Evolutionary conservation across 2,797 vertebrate genomes (phyloP).

Genomic region (Erethizon dorsatum): DNA sequence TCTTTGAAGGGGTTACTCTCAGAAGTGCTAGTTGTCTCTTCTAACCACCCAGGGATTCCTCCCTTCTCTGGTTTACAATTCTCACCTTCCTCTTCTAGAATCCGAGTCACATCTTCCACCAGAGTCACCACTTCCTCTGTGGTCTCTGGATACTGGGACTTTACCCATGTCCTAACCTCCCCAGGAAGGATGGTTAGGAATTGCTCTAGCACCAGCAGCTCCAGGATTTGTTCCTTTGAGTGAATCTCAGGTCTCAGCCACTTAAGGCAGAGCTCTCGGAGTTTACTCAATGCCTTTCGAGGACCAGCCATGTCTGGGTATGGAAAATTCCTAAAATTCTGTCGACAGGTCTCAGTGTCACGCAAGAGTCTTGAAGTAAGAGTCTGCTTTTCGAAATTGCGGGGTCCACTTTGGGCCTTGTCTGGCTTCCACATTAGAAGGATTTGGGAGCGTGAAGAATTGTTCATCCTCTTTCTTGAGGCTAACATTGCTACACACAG

Average conservation of each 20-base stretch:
- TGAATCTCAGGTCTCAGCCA: constrained; percentile 85
- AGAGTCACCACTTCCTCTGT: constrained; percentile 82
- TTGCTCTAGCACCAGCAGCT: constrained; percentile 84
- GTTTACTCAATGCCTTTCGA: constrained; percentile 82
- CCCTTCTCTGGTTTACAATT: background rate
- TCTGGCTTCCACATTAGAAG: constrained; percentile 77
- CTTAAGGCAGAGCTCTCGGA: constrained; percentile 83
- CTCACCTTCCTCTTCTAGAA: constrained; percentile 86
- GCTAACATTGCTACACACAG: constrained; percentile 69
- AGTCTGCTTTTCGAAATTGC: constrained; percentile 47
- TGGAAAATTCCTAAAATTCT: constrained; percentile 83
- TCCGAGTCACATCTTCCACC: constrained; percentile 82
- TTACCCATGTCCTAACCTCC: constrained; percentile 84
- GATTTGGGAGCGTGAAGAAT: constrained; percentile 71
- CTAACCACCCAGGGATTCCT: constrained; percentile 21
- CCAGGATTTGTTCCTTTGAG: constrained; percentile 86
- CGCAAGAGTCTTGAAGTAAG: constrained; percentile 70
- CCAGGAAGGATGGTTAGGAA: constrained; percentile 85
- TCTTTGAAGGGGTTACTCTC: constrained; percentile 3
- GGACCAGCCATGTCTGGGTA: constrained; percentile 83
- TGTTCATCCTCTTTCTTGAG: constrained; percentile 75
- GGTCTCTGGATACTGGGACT: constrained; percentile 81
- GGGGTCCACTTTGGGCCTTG: constrained; percentile 59
- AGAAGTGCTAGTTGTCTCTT: background rate
- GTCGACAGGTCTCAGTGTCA: constrained; percentile 81